Percentiles rank a stretch among this genome's conserved stretches.
These are phyloP conservation scores for Mayetiola destructor DNA, from an alignment of 2,888 invertebrate species.

Conservation along the genomic window DNA sequence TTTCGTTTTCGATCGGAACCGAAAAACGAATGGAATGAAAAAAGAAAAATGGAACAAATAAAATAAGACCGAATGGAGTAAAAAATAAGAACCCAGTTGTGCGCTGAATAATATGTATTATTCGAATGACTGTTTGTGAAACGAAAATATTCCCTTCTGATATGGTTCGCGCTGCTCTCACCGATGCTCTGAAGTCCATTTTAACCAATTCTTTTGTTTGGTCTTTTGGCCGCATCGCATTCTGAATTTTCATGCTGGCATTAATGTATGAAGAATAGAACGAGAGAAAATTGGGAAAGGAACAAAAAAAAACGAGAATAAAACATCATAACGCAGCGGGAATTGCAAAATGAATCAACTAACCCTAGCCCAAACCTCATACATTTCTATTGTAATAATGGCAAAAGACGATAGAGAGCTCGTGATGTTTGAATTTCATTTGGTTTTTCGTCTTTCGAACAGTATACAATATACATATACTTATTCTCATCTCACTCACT, in stretches of 20 bases:
- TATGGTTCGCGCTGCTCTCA: no score
- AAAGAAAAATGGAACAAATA: not conserved
- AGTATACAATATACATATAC: no score
- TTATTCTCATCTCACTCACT: no score
- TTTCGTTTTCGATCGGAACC: not conserved
- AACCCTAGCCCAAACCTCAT: not conserved
- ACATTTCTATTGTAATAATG: not conserved
- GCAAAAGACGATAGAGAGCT: not conserved
- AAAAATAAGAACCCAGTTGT: not conserved
- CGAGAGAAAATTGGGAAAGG: no score
- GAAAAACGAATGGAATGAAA: not conserved
- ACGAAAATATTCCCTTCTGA: no score
- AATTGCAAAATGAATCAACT: slow-evolving; percentile 11
- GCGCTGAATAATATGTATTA: no score
- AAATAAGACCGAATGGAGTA: not conserved
- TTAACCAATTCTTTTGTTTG: not conserved
- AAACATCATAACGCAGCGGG: slow-evolving; percentile 8
- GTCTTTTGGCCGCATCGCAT: not conserved
- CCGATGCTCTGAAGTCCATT: not conserved
- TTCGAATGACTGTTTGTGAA: no score
- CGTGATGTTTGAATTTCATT: no score
- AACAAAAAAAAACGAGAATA: no score
- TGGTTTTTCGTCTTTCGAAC: no score
- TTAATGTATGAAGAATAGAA: not conserved
- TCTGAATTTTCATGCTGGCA: slow-evolving; percentile 2